Conservation (phyloP, 2,797 vertebrate species). For the Thamnophis elegans region DNA sequence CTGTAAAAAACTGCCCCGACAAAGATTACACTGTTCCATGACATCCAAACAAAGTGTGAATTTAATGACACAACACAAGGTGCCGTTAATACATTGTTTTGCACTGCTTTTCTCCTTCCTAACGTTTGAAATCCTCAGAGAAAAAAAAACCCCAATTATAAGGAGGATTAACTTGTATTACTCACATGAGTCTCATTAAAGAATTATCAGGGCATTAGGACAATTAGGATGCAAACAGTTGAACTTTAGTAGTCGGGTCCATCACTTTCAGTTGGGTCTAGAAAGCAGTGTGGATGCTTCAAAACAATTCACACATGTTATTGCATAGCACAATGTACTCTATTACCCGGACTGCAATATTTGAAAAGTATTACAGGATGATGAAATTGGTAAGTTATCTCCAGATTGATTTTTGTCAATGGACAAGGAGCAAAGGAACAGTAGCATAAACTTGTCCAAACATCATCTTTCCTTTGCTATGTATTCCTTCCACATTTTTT, state of each 20-base stretch:
- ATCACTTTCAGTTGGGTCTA: neutral
- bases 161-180: neutral
- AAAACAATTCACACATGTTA: neutral
- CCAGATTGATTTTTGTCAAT: neutral
- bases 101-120: neutral
- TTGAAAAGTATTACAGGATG: neutral
- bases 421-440: neutral
- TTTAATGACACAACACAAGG: neutral
- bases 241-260: neutral
- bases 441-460: neutral
- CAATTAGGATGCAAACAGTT: neutral
- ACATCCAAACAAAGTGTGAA: neutral
- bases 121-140: neutral
- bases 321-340: neutral
- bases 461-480: neutral
- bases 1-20: neutral
- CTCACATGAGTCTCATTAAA: neutral
- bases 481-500: neutral
- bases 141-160: neutral
- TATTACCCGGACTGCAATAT: neutral
- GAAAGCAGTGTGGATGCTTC: neutral
- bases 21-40: neutral
- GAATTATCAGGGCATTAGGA: neutral
- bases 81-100: neutral
- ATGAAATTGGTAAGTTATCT: neutral